Evolutionary conservation across 2,888 invertebrate genomes (phyloP).

Genomic region (Oxyteleia sp.): DNA sequence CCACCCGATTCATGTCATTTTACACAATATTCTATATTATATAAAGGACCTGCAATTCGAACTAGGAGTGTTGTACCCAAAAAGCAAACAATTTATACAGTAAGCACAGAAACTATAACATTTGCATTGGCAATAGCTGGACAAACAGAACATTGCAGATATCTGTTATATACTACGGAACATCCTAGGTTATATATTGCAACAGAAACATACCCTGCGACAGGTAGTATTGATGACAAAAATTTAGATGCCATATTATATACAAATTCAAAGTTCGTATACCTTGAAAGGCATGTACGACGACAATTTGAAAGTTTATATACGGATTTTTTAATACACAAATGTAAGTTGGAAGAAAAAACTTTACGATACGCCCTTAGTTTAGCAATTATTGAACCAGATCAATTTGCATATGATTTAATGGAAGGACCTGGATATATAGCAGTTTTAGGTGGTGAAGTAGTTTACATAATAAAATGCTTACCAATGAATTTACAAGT

Average conservation of each 20-base stretch:
- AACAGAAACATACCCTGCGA: neutral
- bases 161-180: constrained; percentile 27
- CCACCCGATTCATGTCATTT: neutral
- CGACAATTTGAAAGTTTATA: constrained; percentile 68
- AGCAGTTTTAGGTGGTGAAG: constrained; percentile 74
- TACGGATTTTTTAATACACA: constrained; percentile 71
- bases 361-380: constrained; percentile 76
- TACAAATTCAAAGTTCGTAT: constrained; percentile 77
- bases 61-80: neutral
- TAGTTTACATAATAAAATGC: constrained; percentile 77
- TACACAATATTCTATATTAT: constrained; percentile 24
- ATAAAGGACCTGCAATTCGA: neutral
- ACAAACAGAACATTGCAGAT: neutral
- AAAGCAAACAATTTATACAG: constrained; percentile 31
- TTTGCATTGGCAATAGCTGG: constrained; percentile 59
- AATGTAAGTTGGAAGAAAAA: constrained; percentile 76
- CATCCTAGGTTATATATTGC: constrained; percentile 43
- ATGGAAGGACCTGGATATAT: constrained; percentile 77
- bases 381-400: constrained; percentile 74
- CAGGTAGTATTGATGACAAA: neutral
- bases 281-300: constrained; percentile 76
- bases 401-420: constrained; percentile 74
- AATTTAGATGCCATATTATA: constrained; percentile 72
- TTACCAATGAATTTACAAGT: constrained; percentile 70
- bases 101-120: constrained; percentile 48